Evolutionary conservation across 2,113 vertebrate genomes (phyloP), one percentile per base, ranked within the genome.

Genomic region (Taxidea taxus): DNA sequence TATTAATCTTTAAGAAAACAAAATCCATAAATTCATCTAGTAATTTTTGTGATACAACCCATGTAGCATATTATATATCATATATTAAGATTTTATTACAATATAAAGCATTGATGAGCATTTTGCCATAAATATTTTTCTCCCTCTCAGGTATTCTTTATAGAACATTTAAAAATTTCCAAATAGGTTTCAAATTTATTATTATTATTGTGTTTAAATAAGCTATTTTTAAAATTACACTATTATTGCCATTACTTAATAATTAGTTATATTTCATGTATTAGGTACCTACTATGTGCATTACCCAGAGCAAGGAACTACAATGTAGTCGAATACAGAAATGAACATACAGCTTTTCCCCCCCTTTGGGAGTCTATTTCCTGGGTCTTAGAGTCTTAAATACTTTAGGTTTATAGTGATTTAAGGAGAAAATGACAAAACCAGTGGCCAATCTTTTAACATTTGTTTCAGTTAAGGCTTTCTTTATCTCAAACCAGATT

Each of bases 371-470:
- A 15, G 0, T 74, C 93, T 93, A 47, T 85, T 96, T 95, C 15
- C 49, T 84, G 54, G 54, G 77, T 82, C 7, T 78, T 97, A 70
- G 49, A 66, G 6, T 88, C 92, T 78, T 92, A 34, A 90, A 64
- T 49, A 74, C 64, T 81, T 90, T 85, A 90, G 87, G 7, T 78
- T 54, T 89, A 66, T 49, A 90, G 39, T 49, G 23, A 58, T 29
- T 85, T 89, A 84, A 97, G 54, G 12, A 47, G 31, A 83, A 93
- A 97, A 94, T 64, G 23, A 82, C 8, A 85, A 90, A 84, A 83
- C 3, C 4, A 84, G 9, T 44, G 14, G 39, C n/a, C 39, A 42
- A 39, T 74, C 10, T 25, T 94, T 64, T 74, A 27, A 49, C 25
- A 92, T 82, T 72, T 77, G 3, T 77, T 92, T 58, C 58, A 90